A percentile compares a stretch with the other conserved stretches of the same genome.
phyloP scores from a whole-genome alignment of 2,113 vertebrate species.

The Tichodroma muraria region DNA sequence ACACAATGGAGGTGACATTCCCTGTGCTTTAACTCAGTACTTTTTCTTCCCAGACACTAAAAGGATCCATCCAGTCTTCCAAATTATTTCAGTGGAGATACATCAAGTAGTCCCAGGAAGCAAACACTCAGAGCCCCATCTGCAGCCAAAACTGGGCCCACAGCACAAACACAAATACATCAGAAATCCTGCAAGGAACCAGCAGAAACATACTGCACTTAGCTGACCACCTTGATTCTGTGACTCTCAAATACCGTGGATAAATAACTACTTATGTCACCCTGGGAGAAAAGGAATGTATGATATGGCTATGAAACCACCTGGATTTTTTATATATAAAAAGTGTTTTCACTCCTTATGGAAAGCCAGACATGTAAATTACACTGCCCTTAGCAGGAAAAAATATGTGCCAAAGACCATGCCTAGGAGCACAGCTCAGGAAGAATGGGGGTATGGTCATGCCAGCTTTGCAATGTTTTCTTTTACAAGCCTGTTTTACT shows the following conservation, averaged over 20 bases:
- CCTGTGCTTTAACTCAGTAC: neutral
- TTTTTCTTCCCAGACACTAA: neutral
- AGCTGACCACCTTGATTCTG: constrained; percentile 8
- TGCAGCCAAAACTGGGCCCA: neutral
- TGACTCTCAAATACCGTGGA: constrained; percentile 17
- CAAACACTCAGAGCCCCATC: neutral
- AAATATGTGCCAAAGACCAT: constrained; percentile 36
- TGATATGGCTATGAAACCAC: constrained; percentile 49
- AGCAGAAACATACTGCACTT: constrained; percentile 6
- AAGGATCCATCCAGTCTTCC: neutral
- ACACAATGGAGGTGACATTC: neutral
- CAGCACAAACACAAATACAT: neutral
- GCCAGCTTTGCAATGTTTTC: constrained; percentile 44
- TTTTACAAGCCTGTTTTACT: constrained; percentile 59
- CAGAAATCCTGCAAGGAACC: neutral
- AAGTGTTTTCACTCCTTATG: constrained; percentile 54
- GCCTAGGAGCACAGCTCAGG: constrained; percentile 29
- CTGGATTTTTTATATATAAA: constrained; percentile 50
- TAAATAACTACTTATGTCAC: constrained; percentile 55
- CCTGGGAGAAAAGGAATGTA: constrained; percentile 54
- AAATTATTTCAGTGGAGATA: neutral
- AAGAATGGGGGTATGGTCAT: constrained; percentile 47
- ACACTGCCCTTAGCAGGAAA: constrained; percentile 17
- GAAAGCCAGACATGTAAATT: constrained; percentile 61
- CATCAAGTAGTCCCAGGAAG: neutral